Percentiles rank a stretch among this genome's conserved stretches.
These are phyloP conservation scores for Dicrostonyx torquatus DNA, from an alignment of 2,797 vertebrate genomes.

Conservation along the genomic window DNA sequence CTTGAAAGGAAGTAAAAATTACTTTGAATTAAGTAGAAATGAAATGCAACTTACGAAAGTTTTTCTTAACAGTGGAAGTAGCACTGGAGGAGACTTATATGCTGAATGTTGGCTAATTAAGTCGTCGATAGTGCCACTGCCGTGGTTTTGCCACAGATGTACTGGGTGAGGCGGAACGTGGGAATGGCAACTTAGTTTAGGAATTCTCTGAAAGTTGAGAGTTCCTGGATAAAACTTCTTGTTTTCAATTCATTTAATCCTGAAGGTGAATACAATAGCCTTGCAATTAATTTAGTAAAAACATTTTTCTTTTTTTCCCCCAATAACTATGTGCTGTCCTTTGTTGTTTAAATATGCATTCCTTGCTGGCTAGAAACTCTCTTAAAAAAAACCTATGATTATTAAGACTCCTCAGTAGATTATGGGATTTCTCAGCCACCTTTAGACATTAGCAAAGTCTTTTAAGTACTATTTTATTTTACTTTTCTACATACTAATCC, in stretches of 20 bases:
- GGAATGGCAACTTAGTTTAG: neutral
- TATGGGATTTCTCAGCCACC: neutral
- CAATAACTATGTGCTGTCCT: neutral
- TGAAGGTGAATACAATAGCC: neutral
- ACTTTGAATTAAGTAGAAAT: neutral
- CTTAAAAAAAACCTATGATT: neutral
- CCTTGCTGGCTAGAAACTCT: neutral
- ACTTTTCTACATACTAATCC: too few relatives aligned
- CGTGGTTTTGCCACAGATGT: neutral
- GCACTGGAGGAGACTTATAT: neutral
- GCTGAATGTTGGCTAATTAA: neutral
- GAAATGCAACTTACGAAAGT: neutral
- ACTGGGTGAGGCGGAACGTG: neutral
- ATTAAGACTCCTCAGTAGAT: neutral
- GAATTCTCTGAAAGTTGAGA: neutral
- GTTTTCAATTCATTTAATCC: neutral
- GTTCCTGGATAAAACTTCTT: neutral
- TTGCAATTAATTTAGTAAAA: neutral
- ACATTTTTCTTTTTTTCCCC: neutral
- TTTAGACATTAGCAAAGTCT: neutral
- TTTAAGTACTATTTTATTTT: too few relatives aligned
- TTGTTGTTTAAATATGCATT: neutral
- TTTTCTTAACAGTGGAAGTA: neutral
- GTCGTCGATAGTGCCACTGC: neutral
- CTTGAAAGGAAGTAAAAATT: conserved; percentile 17